Evolutionary conservation across 37 sponge, comb jelly and placozoan species (phyloP), one percentile per base, ranked within the genome.

Genomic region (Eunapius fragilis): DNA sequence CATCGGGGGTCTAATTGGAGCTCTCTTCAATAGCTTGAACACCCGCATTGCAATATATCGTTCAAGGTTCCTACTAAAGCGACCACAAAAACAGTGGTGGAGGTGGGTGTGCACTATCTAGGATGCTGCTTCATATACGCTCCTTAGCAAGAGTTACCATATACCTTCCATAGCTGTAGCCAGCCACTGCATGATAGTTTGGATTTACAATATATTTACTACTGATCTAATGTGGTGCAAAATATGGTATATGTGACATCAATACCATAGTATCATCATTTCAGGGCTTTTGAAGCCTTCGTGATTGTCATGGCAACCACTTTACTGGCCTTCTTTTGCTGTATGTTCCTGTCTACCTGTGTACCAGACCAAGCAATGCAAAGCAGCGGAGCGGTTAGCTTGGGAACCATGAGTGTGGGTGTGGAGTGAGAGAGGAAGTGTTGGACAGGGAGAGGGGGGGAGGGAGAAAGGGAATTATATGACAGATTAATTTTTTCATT

Each of bases 1-100:
- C 22, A 88, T 89, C 1, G 99, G 99, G 24, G 99, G 99, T 10
- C 69, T 98, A 31, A 89, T 98, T 0, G 99, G 99, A 2, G 99
- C 99, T 2, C 82, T 91, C 45, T 98, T 98, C 75, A 98, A 98
- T 81, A 81, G 77, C 69, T 75, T 98, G 70, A 98, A 98, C 76
- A 78, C 50, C 25, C 79, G 80, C 68, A 72, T 98, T 48, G 95
- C 99, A 37, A 88, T 88, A 41, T 96, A 94, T 78, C 73, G 99
- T 35, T 77, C 95, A 80, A 96, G 90, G 87, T 91, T 92, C 83
- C 87, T 94, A 67, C 26, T 69, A 2, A 58, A 38, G 71, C 81
- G 89, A 68, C 25, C 26, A 36, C 70, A 32, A 9, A 73, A 33
- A 27, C 26, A 74, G 0, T 28, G 84, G 14, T 89, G 85, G 74